These are phyloP conservation scores for Platichthys flesus DNA, from an alignment of 2,113 vertebrate species.

Conservation along the genomic window DNA sequence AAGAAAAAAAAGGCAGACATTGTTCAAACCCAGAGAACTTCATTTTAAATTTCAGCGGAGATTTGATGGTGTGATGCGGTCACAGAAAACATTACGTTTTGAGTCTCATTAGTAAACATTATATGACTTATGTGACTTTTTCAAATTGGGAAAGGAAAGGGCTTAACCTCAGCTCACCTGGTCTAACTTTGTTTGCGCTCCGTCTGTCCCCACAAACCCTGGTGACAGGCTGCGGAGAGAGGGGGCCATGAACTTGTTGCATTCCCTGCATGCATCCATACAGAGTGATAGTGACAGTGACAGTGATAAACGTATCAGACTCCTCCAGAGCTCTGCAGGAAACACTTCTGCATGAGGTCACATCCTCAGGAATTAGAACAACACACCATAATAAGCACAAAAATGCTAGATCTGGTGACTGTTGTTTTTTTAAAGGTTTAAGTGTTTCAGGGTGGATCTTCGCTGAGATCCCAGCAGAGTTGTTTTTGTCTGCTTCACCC, in stretches of 20 bases:
- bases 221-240: slow-evolving; percentile 13
- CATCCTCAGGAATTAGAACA: slow-evolving; percentile 34
- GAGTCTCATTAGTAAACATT: too few species aligned
- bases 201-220: slow-evolving; percentile 4
- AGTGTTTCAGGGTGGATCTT: slow-evolving; percentile 64
- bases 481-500: slow-evolving; percentile 64
- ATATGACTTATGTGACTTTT: background rate
- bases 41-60: too few species aligned
- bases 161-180: slow-evolving; percentile 16
- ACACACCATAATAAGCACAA: background rate
- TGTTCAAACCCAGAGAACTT: too few species aligned
- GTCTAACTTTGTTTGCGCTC: slow-evolving; percentile 1
- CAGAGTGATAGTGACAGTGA: slow-evolving; percentile 32
- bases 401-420: slow-evolving; percentile 7
- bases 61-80: too few species aligned
- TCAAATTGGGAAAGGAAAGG: background rate
- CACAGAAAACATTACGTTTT: too few species aligned
- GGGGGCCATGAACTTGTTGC: slow-evolving; percentile 42
- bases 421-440: slow-evolving; percentile 32
- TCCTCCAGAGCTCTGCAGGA: slow-evolving; percentile 13
- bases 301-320: slow-evolving; percentile 17
- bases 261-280: slow-evolving; percentile 10
- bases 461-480: slow-evolving; percentile 47
- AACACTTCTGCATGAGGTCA: slow-evolving; percentile 46
- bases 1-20: too few species aligned